These are phyloP conservation scores for Pseudochaenichthys georgianus DNA, from an alignment of 2,797 vertebrate species.

Conservation along the genomic window DNA sequence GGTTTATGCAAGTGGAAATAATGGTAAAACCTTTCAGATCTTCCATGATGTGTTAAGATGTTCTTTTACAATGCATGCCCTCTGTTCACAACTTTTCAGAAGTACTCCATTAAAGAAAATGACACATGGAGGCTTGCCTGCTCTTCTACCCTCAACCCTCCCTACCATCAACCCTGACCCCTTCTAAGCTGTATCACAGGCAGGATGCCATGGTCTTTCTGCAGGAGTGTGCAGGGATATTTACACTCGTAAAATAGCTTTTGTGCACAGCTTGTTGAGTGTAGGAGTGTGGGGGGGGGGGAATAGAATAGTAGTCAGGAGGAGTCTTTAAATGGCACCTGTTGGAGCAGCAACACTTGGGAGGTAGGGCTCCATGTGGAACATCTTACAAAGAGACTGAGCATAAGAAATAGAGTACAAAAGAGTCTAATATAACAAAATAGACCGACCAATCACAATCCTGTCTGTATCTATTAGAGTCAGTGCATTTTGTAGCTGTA, in stretches of 20 bases:
- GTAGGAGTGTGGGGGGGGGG: neutral
- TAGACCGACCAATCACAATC: neutral
- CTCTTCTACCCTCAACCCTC: constrained; percentile 7
- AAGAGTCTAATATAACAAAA: constrained; percentile 30
- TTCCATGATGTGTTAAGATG: neutral
- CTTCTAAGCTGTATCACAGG: constrained; percentile 13
- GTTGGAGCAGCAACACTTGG: constrained; percentile 15
- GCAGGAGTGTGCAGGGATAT: constrained; percentile 5
- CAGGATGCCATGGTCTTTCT: neutral
- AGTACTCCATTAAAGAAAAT: constrained; percentile 15
- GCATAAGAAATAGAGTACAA: constrained; percentile 15
- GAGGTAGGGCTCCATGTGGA: constrained; percentile 23
- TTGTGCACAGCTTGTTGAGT: constrained; percentile 6
- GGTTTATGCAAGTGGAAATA: neutral
- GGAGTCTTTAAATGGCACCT: constrained; percentile 55
- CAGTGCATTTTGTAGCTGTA: constrained; percentile 12
- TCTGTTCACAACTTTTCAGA: constrained; percentile 15
- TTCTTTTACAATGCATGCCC: neutral
- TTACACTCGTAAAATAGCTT: constrained; percentile 7
- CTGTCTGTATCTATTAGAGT: constrained; percentile 13
- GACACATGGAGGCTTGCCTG: constrained; percentile 16
- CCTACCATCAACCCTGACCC: neutral
- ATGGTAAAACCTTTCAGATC: neutral
- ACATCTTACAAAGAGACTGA: constrained; percentile 16
- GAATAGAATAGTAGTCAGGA: constrained; percentile 5